Evolutionary conservation across 2,797 vertebrate species (phyloP), one percentile per base, ranked within the genome.

Genomic region (Propithecus perrieri): DNA sequence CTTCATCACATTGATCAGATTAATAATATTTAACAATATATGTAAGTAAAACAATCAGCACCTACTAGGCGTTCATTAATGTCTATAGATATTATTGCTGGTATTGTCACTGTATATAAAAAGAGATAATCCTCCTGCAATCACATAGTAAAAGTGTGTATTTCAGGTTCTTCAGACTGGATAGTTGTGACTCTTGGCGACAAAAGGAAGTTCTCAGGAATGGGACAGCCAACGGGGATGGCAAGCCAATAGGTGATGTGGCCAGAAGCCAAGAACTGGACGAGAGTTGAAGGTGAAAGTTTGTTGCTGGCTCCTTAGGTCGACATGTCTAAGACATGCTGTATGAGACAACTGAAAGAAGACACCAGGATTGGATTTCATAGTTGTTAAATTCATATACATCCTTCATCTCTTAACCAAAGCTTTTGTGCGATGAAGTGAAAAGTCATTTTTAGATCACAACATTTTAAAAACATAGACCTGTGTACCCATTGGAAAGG

Each of bases 361-460:
- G 14, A 59, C 0, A 14, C 1, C 3, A 4, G 13, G 41, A 22
- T 83, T 35, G 41, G 22, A 48, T 41, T 55, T 79, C 13, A 61
- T 20, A 74, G 26, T 41, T 43, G 2, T 76, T 38, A 24, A 67
- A 41, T 43, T 76, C 65, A 14, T 41, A 18, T 28, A 59, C 7
- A 87, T 53, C 18, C 30, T 93, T 89, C 26, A 17, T 30, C 24
- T 59, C 30, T 76, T n/a, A 87, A 87, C 17, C 26, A 84, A 91
- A 89, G 43, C 4, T n/a, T 80, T 41, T 89, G 18, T 48, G 20
- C 3, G 0, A 65, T 79, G 53, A 78, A 65, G 18, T 91, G 74
- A 67, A 15, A 75, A 55, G 67, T 53, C 50, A 67, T 50, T 55
- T 92, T 84, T 76, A 94, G 33, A 81, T 74, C 89, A 72, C 75